phyloP scores from a whole-genome alignment of 2,888 invertebrate species.

The Limnephilus rhombicus region DNA sequence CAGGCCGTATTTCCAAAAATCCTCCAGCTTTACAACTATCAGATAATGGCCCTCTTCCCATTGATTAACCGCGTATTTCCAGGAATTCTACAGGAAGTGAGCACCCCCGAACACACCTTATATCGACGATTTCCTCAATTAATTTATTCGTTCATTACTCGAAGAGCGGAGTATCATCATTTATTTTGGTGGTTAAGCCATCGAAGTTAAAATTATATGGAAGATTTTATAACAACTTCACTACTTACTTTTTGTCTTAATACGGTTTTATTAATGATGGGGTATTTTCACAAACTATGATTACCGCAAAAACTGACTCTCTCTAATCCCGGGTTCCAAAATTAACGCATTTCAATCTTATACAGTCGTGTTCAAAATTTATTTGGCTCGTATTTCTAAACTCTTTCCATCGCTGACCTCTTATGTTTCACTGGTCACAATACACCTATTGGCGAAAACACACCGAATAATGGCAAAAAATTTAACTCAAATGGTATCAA shows the following conservation, averaged over 20 bases:
- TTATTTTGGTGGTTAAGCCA: neutral
- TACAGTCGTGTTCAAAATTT: neutral
- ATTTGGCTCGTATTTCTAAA: neutral
- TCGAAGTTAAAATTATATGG: neutral
- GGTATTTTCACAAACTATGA: too few relatives aligned
- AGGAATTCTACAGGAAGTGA: slow-evolving; percentile 15
- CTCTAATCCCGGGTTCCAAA: neutral
- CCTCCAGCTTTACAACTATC: neutral
- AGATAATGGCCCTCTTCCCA: neutral
- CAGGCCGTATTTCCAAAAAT: neutral
- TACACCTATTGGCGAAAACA: neutral
- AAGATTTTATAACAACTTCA: neutral
- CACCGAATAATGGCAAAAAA: neutral
- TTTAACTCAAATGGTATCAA: neutral
- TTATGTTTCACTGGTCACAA: neutral
- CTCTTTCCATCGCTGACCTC: neutral
- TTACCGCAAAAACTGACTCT: too few relatives aligned
- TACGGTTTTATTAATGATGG: neutral
- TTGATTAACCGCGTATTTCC: slow-evolving; percentile 23
- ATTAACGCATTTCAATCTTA: neutral
- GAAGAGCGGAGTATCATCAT: neutral
- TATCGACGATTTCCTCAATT: slow-evolving; percentile 5
- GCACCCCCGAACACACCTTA: neutral
- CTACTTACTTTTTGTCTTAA: neutral
- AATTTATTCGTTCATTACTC: neutral